A percentile compares a stretch with the other conserved stretches of the same genome.
phyloP scores from a whole-genome alignment of 2,113 vertebrate genomes.

The Tyto alba region DNA sequence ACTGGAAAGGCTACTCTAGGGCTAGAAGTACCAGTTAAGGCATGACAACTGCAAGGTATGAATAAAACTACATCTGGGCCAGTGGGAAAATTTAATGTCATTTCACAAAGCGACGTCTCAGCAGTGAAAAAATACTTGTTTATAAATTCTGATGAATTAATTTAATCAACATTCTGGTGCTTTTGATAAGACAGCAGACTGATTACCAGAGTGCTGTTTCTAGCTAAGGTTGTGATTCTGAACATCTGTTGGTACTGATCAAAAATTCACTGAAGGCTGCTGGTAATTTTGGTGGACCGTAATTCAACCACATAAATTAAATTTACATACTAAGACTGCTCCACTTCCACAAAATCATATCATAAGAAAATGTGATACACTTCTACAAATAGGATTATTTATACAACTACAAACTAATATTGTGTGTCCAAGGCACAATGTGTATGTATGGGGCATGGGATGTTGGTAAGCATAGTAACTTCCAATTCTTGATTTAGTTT shows the following conservation, averaged over 20 bases:
- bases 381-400: not conserved
- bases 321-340: not conserved
- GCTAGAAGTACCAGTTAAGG: not conserved
- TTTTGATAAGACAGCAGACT: not conserved
- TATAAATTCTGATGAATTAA: not conserved
- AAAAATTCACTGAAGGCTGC: not conserved
- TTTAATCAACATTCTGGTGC: not conserved
- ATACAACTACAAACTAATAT: not conserved
- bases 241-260: not conserved
- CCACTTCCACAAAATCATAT: not conserved
- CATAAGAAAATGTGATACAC: not conserved
- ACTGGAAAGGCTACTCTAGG: not conserved
- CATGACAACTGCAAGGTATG: not conserved
- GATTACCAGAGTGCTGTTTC: not conserved
- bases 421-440: not conserved
- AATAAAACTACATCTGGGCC: not conserved
- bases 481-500: not conserved
- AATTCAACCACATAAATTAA: not conserved
- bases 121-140: not conserved
- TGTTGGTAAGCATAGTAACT: not conserved
- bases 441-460: accelerated
- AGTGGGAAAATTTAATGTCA: not conserved
- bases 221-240: not conserved
- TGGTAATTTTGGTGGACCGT: not conserved
- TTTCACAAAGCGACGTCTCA: not conserved